Evolutionary conservation across 2,888 invertebrate species (phyloP).

Genomic region (Acronicta leporina): DNA sequence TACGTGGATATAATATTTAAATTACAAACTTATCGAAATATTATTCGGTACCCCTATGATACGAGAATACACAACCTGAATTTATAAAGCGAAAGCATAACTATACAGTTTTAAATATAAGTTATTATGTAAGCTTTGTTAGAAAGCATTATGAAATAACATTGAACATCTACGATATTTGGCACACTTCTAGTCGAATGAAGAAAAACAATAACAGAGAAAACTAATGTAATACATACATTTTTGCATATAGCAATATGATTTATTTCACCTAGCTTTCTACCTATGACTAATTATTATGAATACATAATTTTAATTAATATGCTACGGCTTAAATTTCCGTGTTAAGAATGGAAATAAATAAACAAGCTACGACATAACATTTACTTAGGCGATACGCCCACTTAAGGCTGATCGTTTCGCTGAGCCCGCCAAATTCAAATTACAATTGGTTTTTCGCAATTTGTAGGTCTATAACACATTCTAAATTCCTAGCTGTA

Average conservation of each 20-base stretch:
- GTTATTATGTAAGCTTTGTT: constrained; percentile 3
- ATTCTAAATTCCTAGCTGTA: too few species aligned
- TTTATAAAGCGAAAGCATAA: constrained; percentile 26
- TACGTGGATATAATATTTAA: not conserved
- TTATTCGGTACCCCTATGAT: not conserved
- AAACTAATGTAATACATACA: not conserved
- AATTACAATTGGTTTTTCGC: too few species aligned
- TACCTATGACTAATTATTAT: constrained; percentile 15
- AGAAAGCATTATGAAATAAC: constrained; percentile 11
- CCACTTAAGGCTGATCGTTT: too few species aligned
- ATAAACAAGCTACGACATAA: not conserved
- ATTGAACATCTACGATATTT: constrained; percentile 28
- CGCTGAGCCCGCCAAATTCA: too few species aligned
- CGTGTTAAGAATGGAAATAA: not conserved
- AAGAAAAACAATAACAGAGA: constrained; percentile 4
- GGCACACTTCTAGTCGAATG: constrained; percentile 25
- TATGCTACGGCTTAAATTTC: not conserved
- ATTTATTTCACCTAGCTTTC: constrained; percentile 3
- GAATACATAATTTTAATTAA: too few species aligned
- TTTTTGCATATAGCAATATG: constrained; percentile 16
- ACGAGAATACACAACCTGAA: not conserved
- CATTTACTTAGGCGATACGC: too few species aligned
- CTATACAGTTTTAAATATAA: constrained; percentile 3
- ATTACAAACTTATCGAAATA: constrained; percentile 11
- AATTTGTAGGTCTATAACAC: too few species aligned